Evolutionary conservation across 2,113 vertebrate species (phyloP), one percentile per base, ranked within the genome.

Genomic region (Syngnathoides biaculeatus): DNA sequence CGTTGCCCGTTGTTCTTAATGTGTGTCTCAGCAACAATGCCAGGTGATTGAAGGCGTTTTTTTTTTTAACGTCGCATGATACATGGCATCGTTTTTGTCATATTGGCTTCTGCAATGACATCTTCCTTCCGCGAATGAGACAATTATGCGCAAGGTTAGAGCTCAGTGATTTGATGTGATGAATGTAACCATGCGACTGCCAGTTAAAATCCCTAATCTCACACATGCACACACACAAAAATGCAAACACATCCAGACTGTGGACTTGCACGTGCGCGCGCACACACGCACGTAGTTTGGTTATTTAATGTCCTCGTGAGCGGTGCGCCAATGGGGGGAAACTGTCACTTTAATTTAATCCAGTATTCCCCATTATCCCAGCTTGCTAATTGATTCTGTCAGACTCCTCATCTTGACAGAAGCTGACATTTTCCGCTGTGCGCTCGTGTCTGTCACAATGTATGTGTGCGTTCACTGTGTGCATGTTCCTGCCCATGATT

Each of bases 321-420:
- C 65, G 69, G 75, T 81, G 71, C 77, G 87, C 84, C 88, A 83
- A 81, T 87, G 80, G 86, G 86, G 86, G 76, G 64, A 87, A 85
- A 86, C 84, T 89, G 88, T 89, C 88, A 87, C 72, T 88, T 87
- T 90, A 88, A 90, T 90, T 90, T 86, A 88, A 88, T 86, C 81
- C 80, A 78, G 82, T 84, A 82, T 89, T 85, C 83, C 87, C 86
- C 67, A 71, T 87, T 87, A 80, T 84, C 81, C 82, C 84, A 79
- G 78, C 71, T 76, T 77, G 80, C 84, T 90, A 90, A 90, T 90
- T 90, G 86, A 88, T 89, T 90, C 82, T 88, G 88, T 87, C 87
- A 88, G 83, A 71, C 83, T 87, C 82, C 76, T 87, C 86, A 87
- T 80, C 80, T 86, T 86, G 84, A 89, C 86, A 89, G 88, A 87